Percentiles rank a stretch among this genome's conserved stretches.
phyloP scores from a whole-genome alignment of 2,888 invertebrate species.

The Mesorhabditis belari region DNA sequence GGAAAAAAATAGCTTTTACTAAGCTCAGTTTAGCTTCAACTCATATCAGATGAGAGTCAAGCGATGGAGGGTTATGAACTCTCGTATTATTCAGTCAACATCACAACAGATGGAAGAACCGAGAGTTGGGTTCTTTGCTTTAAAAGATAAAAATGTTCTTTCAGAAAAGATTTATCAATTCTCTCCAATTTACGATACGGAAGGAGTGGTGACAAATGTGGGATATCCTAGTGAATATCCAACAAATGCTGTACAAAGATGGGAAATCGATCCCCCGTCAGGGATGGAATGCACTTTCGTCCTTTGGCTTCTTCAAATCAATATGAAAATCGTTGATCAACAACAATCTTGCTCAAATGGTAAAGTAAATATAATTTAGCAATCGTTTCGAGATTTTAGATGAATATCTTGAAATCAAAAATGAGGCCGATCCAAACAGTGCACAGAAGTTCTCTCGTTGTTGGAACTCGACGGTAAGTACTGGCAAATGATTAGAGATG shows the following conservation, averaged over 20 bases:
- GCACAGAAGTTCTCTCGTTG: no score
- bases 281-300: not conserved
- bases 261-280: not conserved
- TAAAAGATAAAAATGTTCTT: conserved; percentile 1
- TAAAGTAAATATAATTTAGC: not conserved
- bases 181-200: conserved; percentile 25
- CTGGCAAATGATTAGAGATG: conserved; percentile 8
- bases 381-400: conserved; percentile 5
- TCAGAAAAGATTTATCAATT: conserved; percentile 18
- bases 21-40: not conserved
- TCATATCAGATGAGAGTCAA: conserved; percentile 26
- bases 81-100: conserved; percentile 25
- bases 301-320: conserved; percentile 1
- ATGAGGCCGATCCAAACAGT: not conserved
- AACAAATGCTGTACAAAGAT: conserved; percentile 17
- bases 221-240: conserved; percentile 33
- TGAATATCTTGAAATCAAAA: conserved; percentile 16
- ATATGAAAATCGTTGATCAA: not conserved
- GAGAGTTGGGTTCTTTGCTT: not conserved
- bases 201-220: conserved; percentile 35
- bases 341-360: not conserved
- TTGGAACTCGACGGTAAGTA: conserved; percentile 9
- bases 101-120: not conserved
- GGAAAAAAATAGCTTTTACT: no score
- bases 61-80: conserved; percentile 29